phyloP scores from a whole-genome alignment of 2,113 vertebrate species.

The Mugil cephalus region DNA sequence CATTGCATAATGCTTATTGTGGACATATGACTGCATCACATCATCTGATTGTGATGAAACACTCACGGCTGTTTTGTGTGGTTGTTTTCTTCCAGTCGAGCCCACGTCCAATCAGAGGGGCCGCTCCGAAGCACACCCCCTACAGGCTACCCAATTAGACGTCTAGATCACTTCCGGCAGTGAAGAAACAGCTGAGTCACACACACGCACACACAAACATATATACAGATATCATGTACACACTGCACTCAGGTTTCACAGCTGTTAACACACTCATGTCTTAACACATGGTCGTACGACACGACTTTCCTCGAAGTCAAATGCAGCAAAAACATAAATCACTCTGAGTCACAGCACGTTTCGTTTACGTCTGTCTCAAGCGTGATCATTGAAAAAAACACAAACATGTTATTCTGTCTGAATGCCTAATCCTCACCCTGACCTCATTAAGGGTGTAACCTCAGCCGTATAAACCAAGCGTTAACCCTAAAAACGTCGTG shows the following conservation, averaged over 20 bases:
- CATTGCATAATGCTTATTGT: neutral
- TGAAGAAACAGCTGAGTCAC: slow-evolving; percentile 72
- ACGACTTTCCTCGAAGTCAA: neutral
- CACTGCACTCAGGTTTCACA: slow-evolving; percentile 59
- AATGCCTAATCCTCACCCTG: too few species aligned
- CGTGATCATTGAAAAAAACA: slow-evolving; percentile 11
- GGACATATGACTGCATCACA: slow-evolving; percentile 6
- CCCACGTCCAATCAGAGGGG: slow-evolving; percentile 55
- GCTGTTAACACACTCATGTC: slow-evolving; percentile 48
- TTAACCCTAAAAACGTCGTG: too few species aligned
- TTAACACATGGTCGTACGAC: slow-evolving; percentile 17
- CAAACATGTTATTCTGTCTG: neutral
- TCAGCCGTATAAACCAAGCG: too few species aligned
- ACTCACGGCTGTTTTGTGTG: slow-evolving; percentile 29
- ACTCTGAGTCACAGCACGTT: slow-evolving; percentile 1
- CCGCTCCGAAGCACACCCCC: slow-evolving; percentile 53
- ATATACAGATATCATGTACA: slow-evolving; percentile 5
- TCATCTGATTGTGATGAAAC: slow-evolving; percentile 53
- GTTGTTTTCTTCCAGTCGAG: slow-evolving; percentile 35
- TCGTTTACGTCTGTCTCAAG: neutral
- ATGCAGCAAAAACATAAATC: neutral
- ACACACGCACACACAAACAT: slow-evolving; percentile 25
- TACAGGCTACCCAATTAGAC: slow-evolving; percentile 56
- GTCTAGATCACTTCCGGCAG: slow-evolving; percentile 28
- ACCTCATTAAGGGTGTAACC: too few species aligned